These are phyloP conservation scores for Tenodera sinensis DNA, from an alignment of 2,888 invertebrate species.

Conservation along the genomic window DNA sequence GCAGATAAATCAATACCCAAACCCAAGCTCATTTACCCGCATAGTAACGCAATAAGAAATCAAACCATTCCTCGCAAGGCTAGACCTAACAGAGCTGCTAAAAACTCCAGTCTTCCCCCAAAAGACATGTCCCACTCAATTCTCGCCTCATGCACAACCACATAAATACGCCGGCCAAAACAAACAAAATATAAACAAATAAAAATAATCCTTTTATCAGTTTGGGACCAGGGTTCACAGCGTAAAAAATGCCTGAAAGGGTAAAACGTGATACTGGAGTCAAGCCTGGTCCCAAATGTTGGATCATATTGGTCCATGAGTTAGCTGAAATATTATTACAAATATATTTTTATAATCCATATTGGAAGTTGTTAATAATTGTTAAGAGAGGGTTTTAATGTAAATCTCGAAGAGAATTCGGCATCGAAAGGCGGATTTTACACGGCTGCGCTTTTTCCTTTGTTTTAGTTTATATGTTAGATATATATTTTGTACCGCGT, in stretches of 20 bases:
- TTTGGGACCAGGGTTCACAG: slow-evolving; percentile 20
- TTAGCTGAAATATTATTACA: slow-evolving; percentile 39
- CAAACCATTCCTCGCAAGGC: background rate
- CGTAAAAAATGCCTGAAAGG: background rate
- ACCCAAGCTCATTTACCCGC: background rate
- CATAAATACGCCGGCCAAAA: slow-evolving; percentile 24
- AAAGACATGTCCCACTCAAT: background rate
- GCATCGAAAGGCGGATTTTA: background rate
- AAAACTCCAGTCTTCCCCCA: background rate
- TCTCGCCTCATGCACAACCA: background rate
- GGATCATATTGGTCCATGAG: slow-evolving; percentile 56
- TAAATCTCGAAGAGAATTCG: background rate
- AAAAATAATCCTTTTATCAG: background rate
- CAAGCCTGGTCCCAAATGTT: slow-evolving; percentile 32
- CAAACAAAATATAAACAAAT: background rate
- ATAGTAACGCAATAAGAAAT: background rate
- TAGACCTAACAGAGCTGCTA: background rate
- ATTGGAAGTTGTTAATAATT: slow-evolving; percentile 51
- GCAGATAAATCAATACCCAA: no score
- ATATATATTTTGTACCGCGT: background rate
- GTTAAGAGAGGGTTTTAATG: slow-evolving; percentile 15
- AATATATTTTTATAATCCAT: slow-evolving; percentile 53
- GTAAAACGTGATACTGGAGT: background rate
- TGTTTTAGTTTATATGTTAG: background rate
- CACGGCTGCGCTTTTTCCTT: background rate